Base-by-base conservation (phyloP, 2,888 invertebrate species). In the Drosophila rellima region DNA sequence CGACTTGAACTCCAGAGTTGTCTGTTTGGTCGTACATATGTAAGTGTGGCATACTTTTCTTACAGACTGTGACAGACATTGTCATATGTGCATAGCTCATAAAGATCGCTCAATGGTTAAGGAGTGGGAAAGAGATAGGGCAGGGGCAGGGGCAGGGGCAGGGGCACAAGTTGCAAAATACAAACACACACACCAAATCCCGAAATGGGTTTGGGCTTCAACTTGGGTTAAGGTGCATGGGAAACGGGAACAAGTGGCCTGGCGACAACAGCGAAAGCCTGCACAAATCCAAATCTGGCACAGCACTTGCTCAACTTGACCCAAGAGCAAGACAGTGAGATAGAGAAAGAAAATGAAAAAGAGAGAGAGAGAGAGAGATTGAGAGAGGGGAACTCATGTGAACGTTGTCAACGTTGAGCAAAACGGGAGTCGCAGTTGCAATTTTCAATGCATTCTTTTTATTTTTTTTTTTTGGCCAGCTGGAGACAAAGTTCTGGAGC, bases 221-320 rank as follows among this genome's bases (percentile, higher is more conserved):
- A 23, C 17, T 70, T 82, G 85, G 85, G 85, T 85, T 85, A 85
- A 86, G 85, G 85, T 85, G 85, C 85, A 85, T 85, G 85, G 75
- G 83, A 85, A 85, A 85, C 88, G 88, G 85, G 88, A 85, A 85
- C 88, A 85, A 85, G 88, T 88, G 84, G 80, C 79, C 37, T 60
- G 77, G 74, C 68, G 65, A 78, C 75, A 70, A 64, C 59, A 82
- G 74, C 74, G 77, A 78, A 78, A 78, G 78, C 78, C 68, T 63
- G 57, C 59, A 47, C 59, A 67, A 18, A 62, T 52, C 64, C 61
- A 71, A 78, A 79, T 66, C 65, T 79, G 80, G 76, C 76, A 78
- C 83, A 83, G 64, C 66, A 88, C 88, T 88, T 80, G 84, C 88
- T 73, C 62, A 83, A 88, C 79, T 83, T 84, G 87, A 82, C 85